Base-by-base conservation (phyloP, 2,888 invertebrate species). In the Conchocele bisecta region DNA sequence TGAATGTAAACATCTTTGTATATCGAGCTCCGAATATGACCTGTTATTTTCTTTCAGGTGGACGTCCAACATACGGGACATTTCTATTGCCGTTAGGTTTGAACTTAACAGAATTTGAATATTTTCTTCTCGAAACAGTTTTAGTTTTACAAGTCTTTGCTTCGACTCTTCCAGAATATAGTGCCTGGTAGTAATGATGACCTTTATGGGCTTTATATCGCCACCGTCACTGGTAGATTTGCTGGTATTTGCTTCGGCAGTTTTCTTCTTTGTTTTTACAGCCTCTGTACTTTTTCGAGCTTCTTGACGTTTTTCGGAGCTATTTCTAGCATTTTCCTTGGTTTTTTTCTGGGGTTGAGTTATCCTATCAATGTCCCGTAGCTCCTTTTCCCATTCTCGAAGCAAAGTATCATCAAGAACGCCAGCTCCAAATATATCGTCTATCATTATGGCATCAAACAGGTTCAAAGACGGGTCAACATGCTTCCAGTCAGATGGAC, bases 401-500 rank as follows among this genome's bases (percentile, higher is more conserved):
- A 64, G 31, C 11, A 68, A 24, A 13, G 28, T 50, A 37, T 73
- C 68, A 35, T 68, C 57, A 11, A 73, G 29, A 20, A 60, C 66
- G 13, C 75, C 61, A 15, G 50, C 37, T 22, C 75, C 75, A 46
- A 75, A 75, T 5, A 73, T 68, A 31, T 73, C 73, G 39, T 73
- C 73, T 28, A 68, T 64, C 5, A 73, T 39, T 46, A 73, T 51
- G 0, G 39, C 44, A 22, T 56, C 41, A 20, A 59, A 39, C 15
- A 26, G 7, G 15, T 48, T 54, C 20, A 65, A 28, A 1, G 54
- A 44, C 20, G 66, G 42, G 56, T 75, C 69, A 31, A 75, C 33
- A 24, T 37, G 31, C n/a, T 60, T 53, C 75, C 75, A 75, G 17
- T 75, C 66, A 22, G 39, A 28, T 17, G 75, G 69, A 13, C 48